Percentiles rank a stretch among this genome's conserved stretches.
phyloP scores from a whole-genome alignment of 2,888 invertebrate species.

The Esperia sulphurella region DNA sequence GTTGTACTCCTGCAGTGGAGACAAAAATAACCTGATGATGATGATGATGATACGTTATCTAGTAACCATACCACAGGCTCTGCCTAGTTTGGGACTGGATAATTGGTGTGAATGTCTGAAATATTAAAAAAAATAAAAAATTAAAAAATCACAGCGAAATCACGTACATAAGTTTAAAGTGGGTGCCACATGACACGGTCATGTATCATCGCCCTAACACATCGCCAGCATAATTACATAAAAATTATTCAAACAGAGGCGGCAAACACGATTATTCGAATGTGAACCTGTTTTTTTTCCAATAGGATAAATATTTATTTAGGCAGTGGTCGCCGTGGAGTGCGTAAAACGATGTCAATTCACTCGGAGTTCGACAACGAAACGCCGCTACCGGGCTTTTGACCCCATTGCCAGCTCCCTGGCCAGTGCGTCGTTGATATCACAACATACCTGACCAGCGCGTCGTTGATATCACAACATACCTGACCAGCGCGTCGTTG shows the following conservation, averaged over 20 bases:
- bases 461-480: neutral
- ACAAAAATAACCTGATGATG: no score
- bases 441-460: neutral
- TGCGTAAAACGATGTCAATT: constrained; percentile 15
- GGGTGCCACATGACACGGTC: no score
- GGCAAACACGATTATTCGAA: neutral
- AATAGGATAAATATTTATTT: constrained; percentile 19
- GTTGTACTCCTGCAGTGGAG: no score
- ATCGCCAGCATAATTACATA: constrained; percentile 3
- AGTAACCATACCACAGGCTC: no score
- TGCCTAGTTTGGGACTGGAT: no score
- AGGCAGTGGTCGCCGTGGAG: constrained; percentile 11
- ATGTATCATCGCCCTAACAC: neutral
- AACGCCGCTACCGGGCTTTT: constrained; percentile 9
- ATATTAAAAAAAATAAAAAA: no score
- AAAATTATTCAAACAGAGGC: constrained; percentile 9
- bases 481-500: no score
- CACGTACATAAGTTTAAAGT: no score
- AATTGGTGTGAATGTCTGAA: no score
- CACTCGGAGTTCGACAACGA: constrained; percentile 7
- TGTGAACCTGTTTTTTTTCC: constrained; percentile 12
- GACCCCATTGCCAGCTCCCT: constrained; percentile 6
- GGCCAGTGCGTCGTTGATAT: neutral
- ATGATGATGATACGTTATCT: no score
- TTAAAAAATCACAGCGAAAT: no score